Conservation (phyloP, 2,113 vertebrate genomes). For the Hyperoodon ampullatus region DNA sequence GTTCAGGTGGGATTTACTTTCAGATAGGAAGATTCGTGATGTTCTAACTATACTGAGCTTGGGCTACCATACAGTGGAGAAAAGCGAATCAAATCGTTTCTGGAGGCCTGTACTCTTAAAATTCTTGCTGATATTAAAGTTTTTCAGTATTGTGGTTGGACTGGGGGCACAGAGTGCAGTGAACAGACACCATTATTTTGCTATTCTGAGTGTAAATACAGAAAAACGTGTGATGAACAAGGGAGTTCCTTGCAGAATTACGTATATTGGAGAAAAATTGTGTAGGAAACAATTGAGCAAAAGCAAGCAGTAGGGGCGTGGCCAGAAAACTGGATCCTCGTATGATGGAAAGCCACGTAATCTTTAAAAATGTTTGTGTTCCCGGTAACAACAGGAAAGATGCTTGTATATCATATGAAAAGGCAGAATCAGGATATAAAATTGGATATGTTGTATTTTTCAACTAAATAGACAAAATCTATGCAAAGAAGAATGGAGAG, state of each 20-base stretch:
- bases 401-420: neutral
- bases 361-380: neutral
- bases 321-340: rapidly evolving
- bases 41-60: neutral
- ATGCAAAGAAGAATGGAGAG: neutral
- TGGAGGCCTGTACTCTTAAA: neutral
- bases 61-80: neutral
- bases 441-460: neutral
- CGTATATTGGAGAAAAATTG: rapidly evolving
- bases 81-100: neutral
- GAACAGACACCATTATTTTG: rapidly evolving
- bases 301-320: rapidly evolving
- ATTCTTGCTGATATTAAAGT: neutral
- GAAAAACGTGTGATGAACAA: rapidly evolving
- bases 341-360: rapidly evolving
- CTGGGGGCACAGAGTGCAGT: neutral
- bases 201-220: neutral
- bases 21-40: no score
- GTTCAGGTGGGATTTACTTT: neutral
- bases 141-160: neutral
- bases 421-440: neutral
- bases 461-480: neutral
- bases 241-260: neutral
- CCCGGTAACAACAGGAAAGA: neutral
- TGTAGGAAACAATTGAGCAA: neutral